Conservation (phyloP, 2,113 vertebrate species). For the Polyodon spathula region DNA sequence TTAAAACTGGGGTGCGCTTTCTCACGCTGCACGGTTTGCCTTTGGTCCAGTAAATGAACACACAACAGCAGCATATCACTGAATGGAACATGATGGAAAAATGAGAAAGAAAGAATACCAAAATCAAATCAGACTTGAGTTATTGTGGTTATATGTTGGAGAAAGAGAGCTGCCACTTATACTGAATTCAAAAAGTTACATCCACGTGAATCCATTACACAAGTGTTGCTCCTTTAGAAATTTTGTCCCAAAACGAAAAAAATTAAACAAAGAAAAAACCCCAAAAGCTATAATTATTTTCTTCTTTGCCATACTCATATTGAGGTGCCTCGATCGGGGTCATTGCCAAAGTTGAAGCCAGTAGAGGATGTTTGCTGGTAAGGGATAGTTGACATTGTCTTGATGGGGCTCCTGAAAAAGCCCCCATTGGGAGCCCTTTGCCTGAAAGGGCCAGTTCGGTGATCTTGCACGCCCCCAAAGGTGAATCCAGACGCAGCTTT, state of each 20-base stretch:
- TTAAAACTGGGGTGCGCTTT: constrained; percentile 43
- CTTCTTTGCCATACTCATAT: constrained; percentile 62
- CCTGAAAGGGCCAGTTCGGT: constrained; percentile 95
- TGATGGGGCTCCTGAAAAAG: constrained; percentile 96
- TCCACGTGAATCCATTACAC: constrained; percentile 70
- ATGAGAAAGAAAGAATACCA: constrained; percentile 34
- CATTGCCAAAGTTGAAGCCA: constrained; percentile 91
- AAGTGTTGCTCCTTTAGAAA: constrained; percentile 61
- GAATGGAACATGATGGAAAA: constrained; percentile 32
- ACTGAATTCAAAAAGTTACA: constrained; percentile 59
- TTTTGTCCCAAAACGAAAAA: neutral
- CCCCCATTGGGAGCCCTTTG: constrained; percentile 96
- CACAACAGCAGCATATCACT: constrained; percentile 51
- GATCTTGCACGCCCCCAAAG: constrained; percentile 84
- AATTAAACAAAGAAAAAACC: constrained; percentile 41
- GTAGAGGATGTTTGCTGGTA: constrained; percentile 95
- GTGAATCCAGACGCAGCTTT: constrained; percentile 94
- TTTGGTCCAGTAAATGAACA: constrained; percentile 67
- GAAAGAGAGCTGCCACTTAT: constrained; percentile 45
- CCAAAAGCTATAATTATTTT: no score
- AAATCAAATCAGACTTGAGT: constrained; percentile 38
- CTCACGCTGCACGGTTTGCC: constrained; percentile 51
- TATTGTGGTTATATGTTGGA: constrained; percentile 63
- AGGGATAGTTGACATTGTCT: constrained; percentile 98
- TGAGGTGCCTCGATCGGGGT: constrained; percentile 96